These are phyloP conservation scores for Dendrocincla tyrannina DNA, from an alignment of 2,797 vertebrate species.

Conservation along the genomic window DNA sequence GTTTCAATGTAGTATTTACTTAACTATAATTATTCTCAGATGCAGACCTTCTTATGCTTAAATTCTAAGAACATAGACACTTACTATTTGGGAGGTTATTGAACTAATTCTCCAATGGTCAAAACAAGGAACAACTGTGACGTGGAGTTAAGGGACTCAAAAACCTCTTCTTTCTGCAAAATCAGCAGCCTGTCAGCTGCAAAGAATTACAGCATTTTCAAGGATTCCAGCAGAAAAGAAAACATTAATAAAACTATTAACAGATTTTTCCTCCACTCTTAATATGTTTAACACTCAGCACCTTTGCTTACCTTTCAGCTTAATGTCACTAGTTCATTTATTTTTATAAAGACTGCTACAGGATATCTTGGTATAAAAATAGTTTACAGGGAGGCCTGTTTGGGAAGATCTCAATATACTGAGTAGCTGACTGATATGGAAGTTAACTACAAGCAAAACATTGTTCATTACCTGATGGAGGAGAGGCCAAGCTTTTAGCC, in stretches of 20 bases:
- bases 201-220: conserved; percentile 65
- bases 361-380: conserved; percentile 40
- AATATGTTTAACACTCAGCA: conserved; percentile 64
- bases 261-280: neutral
- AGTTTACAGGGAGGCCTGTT: conserved; percentile 34
- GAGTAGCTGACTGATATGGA: neutral
- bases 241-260: conserved; percentile 70
- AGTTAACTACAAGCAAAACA: neutral
- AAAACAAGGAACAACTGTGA: conserved; percentile 65
- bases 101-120: conserved; percentile 35
- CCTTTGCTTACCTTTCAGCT: conserved; percentile 67
- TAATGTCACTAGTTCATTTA: conserved; percentile 68
- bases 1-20: conserved; percentile 33
- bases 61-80: conserved; percentile 2
- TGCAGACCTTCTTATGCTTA: conserved; percentile 10
- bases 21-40: conserved; percentile 40
- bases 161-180: conserved; percentile 61
- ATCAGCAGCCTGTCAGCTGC: conserved; percentile 66
- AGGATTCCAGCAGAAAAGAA: conserved; percentile 64
- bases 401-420: conserved; percentile 7
- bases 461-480: neutral
- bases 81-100: conserved; percentile 45
- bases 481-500: neutral
- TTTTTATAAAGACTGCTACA: conserved; percentile 57
- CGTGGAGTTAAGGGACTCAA: conserved; percentile 26